Evolutionary conservation across 2,888 invertebrate species (phyloP).

Genomic region (Plebejus anna): DNA sequence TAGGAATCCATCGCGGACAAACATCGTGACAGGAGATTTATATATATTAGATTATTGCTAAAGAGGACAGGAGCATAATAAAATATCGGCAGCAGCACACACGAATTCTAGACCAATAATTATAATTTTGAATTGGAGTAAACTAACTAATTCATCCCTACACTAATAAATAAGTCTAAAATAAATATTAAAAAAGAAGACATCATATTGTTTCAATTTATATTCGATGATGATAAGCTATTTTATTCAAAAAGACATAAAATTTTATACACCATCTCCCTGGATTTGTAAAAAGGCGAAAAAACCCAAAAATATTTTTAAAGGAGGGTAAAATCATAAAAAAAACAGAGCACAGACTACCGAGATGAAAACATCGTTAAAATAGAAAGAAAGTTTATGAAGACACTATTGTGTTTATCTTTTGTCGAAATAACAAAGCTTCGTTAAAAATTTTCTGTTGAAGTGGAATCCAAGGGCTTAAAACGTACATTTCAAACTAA

Average conservation of each 20-base stretch:
- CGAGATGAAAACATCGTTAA: conserved; percentile 6
- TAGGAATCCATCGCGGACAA: no score
- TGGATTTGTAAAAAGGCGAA: background rate
- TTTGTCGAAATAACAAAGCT: conserved; percentile 23
- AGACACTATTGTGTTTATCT: conserved; percentile 22
- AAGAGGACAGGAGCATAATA: no score
- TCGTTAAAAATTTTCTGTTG: conserved; percentile 16
- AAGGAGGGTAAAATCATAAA: background rate
- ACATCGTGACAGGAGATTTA: no score
- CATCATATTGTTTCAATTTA: background rate
- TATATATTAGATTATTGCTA: no score
- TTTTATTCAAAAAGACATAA: background rate
- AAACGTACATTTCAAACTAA: background rate
- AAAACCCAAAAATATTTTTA: background rate
- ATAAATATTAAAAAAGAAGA: no score
- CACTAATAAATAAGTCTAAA: no score
- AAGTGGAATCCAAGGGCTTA: conserved; percentile 10
- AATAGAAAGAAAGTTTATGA: conserved; percentile 14
- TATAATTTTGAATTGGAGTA: no score
- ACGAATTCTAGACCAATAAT: no score
- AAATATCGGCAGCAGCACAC: no score
- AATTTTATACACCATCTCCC: background rate
- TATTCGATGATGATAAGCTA: background rate
- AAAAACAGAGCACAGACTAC: background rate
- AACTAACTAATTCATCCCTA: no score